These are phyloP conservation scores for Drosophila eugracilis DNA, from an alignment of 1,140 invertebrate genomes.

Conservation along the genomic window DNA sequence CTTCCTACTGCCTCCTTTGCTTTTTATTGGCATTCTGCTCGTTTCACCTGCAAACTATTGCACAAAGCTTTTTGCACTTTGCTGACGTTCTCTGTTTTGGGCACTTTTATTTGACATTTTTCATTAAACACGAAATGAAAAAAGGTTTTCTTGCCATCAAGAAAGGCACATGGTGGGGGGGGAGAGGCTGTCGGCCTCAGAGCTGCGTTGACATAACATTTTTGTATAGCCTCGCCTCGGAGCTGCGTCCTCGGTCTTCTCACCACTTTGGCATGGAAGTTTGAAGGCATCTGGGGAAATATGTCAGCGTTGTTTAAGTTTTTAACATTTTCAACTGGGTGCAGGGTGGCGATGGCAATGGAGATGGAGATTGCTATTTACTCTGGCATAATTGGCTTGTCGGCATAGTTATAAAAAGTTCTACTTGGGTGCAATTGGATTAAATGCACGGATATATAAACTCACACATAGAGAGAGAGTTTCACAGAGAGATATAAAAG, in stretches of 20 bases:
- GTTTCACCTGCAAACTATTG: constrained; percentile 61
- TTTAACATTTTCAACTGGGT: constrained; percentile 72
- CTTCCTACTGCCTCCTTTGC: background rate
- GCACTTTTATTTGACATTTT: constrained; percentile 83
- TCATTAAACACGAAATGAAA: constrained; percentile 80
- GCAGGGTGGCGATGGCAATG: constrained; percentile 10
- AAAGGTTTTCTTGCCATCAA: constrained; percentile 56
- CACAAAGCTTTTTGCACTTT: constrained; percentile 77
- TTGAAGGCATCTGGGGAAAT: constrained; percentile 81
- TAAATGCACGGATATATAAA: constrained; percentile 60
- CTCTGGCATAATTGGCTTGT: constrained; percentile 74
- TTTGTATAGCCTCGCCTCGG: constrained; percentile 53
- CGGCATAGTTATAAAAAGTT: constrained; percentile 67
- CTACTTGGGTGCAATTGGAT: constrained; percentile 63
- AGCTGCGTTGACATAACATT: constrained; percentile 76
- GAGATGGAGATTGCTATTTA: constrained; percentile 65
- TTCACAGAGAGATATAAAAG: constrained; percentile 19
- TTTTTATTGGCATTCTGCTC: constrained; percentile 21
- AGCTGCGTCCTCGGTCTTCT: background rate
- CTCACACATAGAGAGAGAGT: background rate
- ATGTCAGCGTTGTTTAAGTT: constrained; percentile 81
- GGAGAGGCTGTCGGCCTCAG: constrained; percentile 18
- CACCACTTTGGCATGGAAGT: constrained; percentile 67
- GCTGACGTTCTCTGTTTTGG: constrained; percentile 72
- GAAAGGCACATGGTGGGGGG: background rate